These are phyloP conservation scores for Odobenus rosmarus DNA, from an alignment of 2,113 vertebrate species.

Conservation along the genomic window DNA sequence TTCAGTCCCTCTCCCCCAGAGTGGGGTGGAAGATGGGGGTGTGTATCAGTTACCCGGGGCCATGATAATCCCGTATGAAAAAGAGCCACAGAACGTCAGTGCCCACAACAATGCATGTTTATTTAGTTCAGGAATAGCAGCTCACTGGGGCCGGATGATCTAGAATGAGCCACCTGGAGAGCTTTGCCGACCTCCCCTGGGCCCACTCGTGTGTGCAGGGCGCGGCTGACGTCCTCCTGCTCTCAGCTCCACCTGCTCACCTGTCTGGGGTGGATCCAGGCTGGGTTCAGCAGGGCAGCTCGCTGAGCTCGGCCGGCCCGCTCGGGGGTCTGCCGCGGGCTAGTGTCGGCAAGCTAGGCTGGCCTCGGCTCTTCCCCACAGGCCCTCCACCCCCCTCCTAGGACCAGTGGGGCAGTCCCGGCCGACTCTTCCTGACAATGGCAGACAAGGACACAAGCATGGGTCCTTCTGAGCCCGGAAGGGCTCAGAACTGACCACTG, in stretches of 20 bases:
- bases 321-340: background rate
- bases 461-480: too few relatives aligned
- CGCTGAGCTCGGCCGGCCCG: accelerated
- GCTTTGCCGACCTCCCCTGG: background rate
- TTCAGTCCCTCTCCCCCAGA: background rate
- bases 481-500: background rate
- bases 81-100: background rate
- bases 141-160: background rate
- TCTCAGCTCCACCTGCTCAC: background rate
- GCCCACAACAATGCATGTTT: too few relatives aligned
- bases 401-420: background rate
- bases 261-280: background rate
- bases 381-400: background rate
- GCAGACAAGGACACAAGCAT: background rate
- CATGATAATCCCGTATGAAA: background rate
- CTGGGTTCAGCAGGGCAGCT: background rate
- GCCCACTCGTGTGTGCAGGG: background rate
- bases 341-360: background rate
- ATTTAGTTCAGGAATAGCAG: background rate
- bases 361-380: background rate
- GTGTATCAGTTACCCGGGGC: background rate
- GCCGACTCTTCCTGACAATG: background rate
- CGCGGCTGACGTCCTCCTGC: background rate
- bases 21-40: background rate
- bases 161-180: background rate